Base-by-base conservation (phyloP, 2,888 invertebrate genomes). In the Lepeophtheirus nordmannii region DNA sequence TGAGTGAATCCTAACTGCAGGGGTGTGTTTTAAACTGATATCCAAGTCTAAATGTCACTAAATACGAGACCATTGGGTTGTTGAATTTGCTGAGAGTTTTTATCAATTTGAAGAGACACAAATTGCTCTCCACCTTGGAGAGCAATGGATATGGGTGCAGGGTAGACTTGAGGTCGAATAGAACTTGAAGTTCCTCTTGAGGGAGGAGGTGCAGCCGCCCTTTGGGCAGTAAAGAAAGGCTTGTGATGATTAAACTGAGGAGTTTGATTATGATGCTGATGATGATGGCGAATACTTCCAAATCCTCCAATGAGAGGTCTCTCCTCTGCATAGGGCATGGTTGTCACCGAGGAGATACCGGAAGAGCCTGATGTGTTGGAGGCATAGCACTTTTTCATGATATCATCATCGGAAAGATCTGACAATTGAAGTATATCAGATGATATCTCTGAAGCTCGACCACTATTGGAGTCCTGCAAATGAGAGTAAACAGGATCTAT, bases 351-450 rank as follows among this genome's bases (percentile, higher is more conserved):
- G 5, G 17, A 14, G 14, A 14, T 17, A 46, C 53, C 53, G n/a
- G n/a, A 14, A 46, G n/a, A n/a, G 17, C 53, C 17, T 14, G 87
- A 87, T 59, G 86, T 80, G 72, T 86, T 85, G 73, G 87, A 87
- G n/a, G 86, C 85, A 75, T 86, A 86, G 72, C 85, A 85, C 70
- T 86, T 82, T 67, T 86, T 77, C 72, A 84, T 82, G 64, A 82
- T 83, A 72, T 87, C 87, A 72, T 87, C 87, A 73, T 87, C 87
- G 46, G 85, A 85, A 81, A 86, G 81, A 72, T 87, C 86, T 0
- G 85, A 85, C 72, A 84, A 84, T 62, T 84, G 80, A 3, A 46
- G 53, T n/a, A 85, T 83, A 46, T 66, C 66, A n/a, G 60, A 72
- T 86, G 0, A 86, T 86, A 72, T 86, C 86, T 70, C 86, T 85